Percentiles rank a stretch among this genome's conserved stretches.
phyloP scores from a whole-genome alignment of 1,140 invertebrate species.

The Formica selysi region DNA sequence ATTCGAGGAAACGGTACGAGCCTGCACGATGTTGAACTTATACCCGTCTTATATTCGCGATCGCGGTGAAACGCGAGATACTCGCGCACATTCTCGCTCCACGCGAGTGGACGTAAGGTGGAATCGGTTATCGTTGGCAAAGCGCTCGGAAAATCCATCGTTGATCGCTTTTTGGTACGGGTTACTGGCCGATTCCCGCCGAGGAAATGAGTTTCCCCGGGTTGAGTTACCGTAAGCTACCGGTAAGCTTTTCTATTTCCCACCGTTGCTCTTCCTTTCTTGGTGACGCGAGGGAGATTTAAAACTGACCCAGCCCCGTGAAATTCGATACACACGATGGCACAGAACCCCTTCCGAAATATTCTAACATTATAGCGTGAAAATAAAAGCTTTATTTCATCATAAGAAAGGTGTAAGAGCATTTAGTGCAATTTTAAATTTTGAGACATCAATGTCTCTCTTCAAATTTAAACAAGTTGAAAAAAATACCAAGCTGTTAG shows the following conservation, averaged over 20 bases:
- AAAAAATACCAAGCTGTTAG: not conserved
- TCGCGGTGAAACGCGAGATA: conserved; percentile 31
- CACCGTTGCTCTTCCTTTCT: conserved; percentile 47
- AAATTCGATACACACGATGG: conserved; percentile 38
- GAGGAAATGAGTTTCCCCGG: conserved; percentile 78
- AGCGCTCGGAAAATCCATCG: conserved; percentile 74
- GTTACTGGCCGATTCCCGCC: conserved; percentile 75
- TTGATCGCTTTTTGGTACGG: conserved; percentile 75
- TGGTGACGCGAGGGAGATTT: conserved; percentile 20
- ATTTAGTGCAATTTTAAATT: not conserved
- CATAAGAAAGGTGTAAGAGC: not conserved
- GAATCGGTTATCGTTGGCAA: conserved; percentile 57
- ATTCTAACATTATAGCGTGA: not conserved
- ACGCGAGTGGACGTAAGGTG: not conserved
- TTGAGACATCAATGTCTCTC: not conserved
- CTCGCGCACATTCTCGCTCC: not conserved
- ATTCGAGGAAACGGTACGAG: conserved; percentile 64
- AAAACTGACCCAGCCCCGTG: conserved; percentile 28
- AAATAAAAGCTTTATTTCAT: not conserved
- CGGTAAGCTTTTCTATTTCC: conserved; percentile 47
- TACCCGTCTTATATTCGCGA: conserved; percentile 36
- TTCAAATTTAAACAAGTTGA: not conserved
- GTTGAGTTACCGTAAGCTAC: conserved; percentile 48
- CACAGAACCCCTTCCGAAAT: not conserved
- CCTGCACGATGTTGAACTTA: conserved; percentile 51